Base-by-base conservation (phyloP, 2,113 vertebrate genomes). In the Xerus inauris region DNA sequence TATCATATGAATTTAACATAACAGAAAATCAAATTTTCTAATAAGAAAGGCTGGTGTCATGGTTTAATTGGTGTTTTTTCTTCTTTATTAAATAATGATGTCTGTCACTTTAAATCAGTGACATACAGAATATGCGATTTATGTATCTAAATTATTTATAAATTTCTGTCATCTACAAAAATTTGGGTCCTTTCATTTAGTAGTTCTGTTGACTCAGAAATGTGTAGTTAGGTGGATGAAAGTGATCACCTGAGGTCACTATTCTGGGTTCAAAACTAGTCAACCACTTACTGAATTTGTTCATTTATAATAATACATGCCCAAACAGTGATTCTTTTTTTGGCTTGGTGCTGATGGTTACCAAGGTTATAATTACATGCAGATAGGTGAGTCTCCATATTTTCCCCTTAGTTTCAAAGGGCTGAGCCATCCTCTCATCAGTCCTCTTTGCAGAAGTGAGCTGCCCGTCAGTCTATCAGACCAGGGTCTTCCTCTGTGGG, bases 201-300 rank as follows among this genome's bases (percentile, higher is more conserved):
- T 83, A 47, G 26, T 47, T 93, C 35, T 84, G 24, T 71, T 79
- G 87, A 91, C 71, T 69, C 54, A 89, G 69, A 93, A 95, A 80
- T 80, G 26, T 87, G 35, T 87, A 38, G 38, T 89, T 87, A 64
- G 8, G 16, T 4, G 85, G 51, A 42, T 51, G 54, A 76, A 82
- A 89, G 72, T 38, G 35, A 73, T 69, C 38, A 17, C 20, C 57
- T 49, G 32, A 49, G 24, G 38, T 88, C 16, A 40, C 19, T 40
- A 13, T 86, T 93, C 71, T 91, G n/a, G 28, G 35, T 72, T 84
- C 19, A 73, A 88, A 84, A 81, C 26, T 65, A 64, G 38, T 12
- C 45, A 67, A 35, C 73, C 22, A 51, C 57, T 80, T 45, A 51
- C 42, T 64, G 47, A 86, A 45, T 85, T 89, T 62, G 49, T 24